Conservation (phyloP, 2,888 invertebrate genomes). For the Maniola hyperantus region DNA sequence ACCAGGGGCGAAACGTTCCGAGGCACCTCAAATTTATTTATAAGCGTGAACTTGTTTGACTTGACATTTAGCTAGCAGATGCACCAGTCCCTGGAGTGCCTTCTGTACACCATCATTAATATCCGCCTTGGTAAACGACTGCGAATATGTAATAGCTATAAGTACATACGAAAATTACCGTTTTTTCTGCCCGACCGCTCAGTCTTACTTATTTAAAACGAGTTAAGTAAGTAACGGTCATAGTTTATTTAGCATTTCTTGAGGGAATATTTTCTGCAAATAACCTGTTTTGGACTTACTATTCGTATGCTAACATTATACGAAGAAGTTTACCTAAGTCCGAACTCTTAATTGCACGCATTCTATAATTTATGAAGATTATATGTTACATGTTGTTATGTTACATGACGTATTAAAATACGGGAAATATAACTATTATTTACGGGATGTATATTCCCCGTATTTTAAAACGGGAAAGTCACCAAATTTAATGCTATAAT, state of each 20-base stretch:
- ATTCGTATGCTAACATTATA: not conserved
- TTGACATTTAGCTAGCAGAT: constrained; percentile 77
- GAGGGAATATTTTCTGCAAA: constrained; percentile 24
- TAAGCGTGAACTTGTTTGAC: constrained; percentile 64
- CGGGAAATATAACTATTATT: too few species aligned
- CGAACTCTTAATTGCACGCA: constrained; percentile 2
- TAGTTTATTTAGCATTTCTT: constrained; percentile 25
- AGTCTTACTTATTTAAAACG: constrained; percentile 26
- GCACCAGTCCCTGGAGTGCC: constrained; percentile 55
- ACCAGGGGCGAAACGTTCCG: constrained; percentile 50
- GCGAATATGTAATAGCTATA: constrained; percentile 48
- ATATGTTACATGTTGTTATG: too few species aligned
- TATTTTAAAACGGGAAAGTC: too few species aligned
- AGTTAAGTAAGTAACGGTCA: constrained; percentile 27
- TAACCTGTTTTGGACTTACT: constrained; percentile 14
- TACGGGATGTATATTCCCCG: too few species aligned
- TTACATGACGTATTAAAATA: too few species aligned
- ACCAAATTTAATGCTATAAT: not conserved
- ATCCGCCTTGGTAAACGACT: constrained; percentile 61
- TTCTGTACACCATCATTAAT: constrained; percentile 63
- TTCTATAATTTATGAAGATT: not conserved
- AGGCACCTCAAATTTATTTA: constrained; percentile 74
- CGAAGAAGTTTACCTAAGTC: constrained; percentile 8
- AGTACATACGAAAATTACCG: constrained; percentile 45
- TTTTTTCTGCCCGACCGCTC: constrained; percentile 26